A percentile compares a stretch with the other conserved stretches of the same genome.
phyloP scores from a whole-genome alignment of 2,797 vertebrate genomes.

The Sorex maritimensis region DNA sequence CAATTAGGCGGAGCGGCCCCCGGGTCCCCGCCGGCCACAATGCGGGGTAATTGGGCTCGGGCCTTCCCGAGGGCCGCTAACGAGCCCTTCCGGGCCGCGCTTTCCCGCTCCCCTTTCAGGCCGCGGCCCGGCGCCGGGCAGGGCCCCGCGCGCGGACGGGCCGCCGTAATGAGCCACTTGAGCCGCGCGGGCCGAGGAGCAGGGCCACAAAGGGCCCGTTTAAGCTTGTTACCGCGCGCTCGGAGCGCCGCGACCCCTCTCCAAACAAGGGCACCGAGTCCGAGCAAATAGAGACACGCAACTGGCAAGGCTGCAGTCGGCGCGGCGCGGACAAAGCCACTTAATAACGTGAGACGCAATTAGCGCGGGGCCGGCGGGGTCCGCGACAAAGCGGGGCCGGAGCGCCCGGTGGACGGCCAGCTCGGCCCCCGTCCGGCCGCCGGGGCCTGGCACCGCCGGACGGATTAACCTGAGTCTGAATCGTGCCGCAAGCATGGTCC shows the following conservation, averaged over 20 bases:
- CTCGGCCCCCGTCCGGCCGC: slow-evolving; percentile 76
- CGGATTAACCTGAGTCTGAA: slow-evolving; percentile 90
- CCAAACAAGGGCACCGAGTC: slow-evolving; percentile 99
- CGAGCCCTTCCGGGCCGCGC: slow-evolving; percentile 99
- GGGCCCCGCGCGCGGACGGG: slow-evolving; percentile 96
- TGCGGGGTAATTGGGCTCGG: slow-evolving; percentile 99
- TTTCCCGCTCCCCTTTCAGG: slow-evolving; percentile 98
- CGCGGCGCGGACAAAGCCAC: slow-evolving; percentile 98
- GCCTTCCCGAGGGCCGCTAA: slow-evolving; percentile 99
- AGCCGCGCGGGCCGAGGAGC: slow-evolving; percentile 95
- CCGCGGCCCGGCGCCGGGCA: slow-evolving; percentile 97
- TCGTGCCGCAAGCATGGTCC: slow-evolving; percentile 88
- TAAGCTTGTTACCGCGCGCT: slow-evolving; percentile 99
- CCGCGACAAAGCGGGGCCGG: slow-evolving; percentile 77
- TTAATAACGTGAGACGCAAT: slow-evolving; percentile 93
- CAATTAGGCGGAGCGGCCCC: slow-evolving; percentile 97
- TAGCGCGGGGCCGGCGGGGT: slow-evolving; percentile 88
- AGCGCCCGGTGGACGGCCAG: too few relatives aligned
- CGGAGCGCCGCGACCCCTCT: slow-evolving; percentile 98
- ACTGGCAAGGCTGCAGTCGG: slow-evolving; percentile 99
- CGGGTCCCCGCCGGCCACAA: slow-evolving; percentile 94
- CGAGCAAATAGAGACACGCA: slow-evolving; percentile 99
- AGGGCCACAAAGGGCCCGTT: slow-evolving; percentile 98
- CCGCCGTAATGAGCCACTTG: slow-evolving; percentile 99
- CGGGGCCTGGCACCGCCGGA: slow-evolving; percentile 84